These are phyloP conservation scores for Parnassius apollo DNA, from an alignment of 2,888 invertebrate genomes.

Conservation along the genomic window DNA sequence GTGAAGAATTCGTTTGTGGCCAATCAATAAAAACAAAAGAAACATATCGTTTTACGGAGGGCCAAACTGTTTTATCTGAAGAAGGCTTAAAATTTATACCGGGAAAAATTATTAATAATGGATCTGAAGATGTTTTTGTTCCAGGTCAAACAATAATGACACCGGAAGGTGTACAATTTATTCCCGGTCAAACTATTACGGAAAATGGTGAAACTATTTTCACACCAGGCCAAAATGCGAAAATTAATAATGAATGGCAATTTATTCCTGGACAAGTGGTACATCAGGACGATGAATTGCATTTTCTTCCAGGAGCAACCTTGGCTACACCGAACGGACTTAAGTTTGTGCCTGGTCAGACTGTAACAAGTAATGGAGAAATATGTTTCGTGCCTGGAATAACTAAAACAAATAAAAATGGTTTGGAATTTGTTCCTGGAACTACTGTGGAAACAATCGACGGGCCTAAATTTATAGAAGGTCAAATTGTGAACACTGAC, in stretches of 20 bases:
- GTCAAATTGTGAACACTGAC: conserved; percentile 82
- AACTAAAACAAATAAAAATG: conserved; percentile 63
- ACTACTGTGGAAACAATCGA: conserved; percentile 83
- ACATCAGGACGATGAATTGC: conserved; percentile 76
- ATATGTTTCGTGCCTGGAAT: conserved; percentile 83
- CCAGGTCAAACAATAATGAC: conserved; percentile 83
- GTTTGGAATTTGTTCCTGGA: conserved; percentile 81
- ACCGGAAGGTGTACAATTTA: conserved; percentile 82
- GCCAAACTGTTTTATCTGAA: conserved; percentile 82
- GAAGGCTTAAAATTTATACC: conserved; percentile 84
- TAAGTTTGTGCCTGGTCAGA: conserved; percentile 85
- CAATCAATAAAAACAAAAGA: conserved; percentile 82
- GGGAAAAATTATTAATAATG: conserved; percentile 77
- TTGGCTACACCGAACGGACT: conserved; percentile 82
- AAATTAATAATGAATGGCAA: conserved; percentile 79
- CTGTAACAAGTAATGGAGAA: conserved; percentile 74
- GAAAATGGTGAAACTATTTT: conserved; percentile 76
- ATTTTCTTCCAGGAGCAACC: conserved; percentile 84
- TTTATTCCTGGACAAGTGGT: conserved; percentile 84
- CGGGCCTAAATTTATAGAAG: conserved; percentile 84
- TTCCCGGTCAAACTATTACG: conserved; percentile 83
- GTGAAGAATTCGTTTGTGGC: conserved; percentile 83
- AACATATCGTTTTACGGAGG: conserved; percentile 79
- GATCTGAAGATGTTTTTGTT: conserved; percentile 76
- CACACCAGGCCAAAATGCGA: conserved; percentile 83